phyloP scores from a whole-genome alignment of 2,797 vertebrate genomes.

The Onychomys torridus region DNA sequence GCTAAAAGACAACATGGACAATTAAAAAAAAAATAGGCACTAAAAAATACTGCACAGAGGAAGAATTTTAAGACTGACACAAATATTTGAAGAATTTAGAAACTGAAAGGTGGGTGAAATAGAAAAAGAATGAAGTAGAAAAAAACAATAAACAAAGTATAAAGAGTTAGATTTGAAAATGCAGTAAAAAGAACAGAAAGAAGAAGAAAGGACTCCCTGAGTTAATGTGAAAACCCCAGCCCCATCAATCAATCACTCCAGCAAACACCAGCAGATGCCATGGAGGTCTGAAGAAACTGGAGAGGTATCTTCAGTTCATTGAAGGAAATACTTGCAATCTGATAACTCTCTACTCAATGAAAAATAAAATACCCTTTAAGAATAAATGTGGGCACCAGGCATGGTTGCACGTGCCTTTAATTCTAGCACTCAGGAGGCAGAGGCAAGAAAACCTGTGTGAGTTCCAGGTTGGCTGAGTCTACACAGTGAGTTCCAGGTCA shows the following conservation, averaged over 20 bases:
- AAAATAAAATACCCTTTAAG: background rate
- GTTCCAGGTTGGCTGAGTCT: background rate
- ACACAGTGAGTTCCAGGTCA: background rate
- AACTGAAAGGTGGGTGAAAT: background rate
- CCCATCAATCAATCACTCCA: background rate
- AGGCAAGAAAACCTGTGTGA: background rate
- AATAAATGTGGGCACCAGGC: background rate
- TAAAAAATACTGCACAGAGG: background rate
- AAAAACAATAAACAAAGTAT: background rate
- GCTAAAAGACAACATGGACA: background rate
- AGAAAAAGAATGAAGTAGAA: background rate
- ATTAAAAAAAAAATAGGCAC: constrained; percentile 7
- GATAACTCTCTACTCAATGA: background rate
- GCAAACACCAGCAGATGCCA: background rate
- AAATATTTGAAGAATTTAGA: constrained; percentile 14
- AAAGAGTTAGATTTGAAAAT: background rate
- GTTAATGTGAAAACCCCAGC: background rate
- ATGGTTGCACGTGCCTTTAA: background rate
- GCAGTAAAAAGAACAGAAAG: background rate
- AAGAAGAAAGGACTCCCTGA: background rate
- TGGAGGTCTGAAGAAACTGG: background rate
- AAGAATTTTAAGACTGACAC: constrained; percentile 18
- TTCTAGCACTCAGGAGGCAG: background rate
- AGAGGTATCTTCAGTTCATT: background rate
- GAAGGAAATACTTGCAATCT: background rate